A percentile compares a stretch with the other conserved stretches of the same genome.
Evolutionary conservation across 2,113 vertebrate species (phyloP).

Genomic region (Chroicocephalus ridibundus): DNA sequence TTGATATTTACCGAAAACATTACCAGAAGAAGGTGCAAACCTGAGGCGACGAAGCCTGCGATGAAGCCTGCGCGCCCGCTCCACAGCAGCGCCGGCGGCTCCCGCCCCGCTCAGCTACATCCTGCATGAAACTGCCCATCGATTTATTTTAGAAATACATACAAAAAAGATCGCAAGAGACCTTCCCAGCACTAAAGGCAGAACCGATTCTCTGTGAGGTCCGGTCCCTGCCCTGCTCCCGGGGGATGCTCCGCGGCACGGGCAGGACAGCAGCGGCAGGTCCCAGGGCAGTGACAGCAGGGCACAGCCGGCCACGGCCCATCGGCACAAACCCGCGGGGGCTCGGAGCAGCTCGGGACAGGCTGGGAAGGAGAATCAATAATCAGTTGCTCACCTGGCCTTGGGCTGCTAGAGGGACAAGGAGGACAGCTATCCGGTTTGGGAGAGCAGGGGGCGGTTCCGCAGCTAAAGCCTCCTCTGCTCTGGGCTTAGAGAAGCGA

Average conservation of each 20-base stretch:
- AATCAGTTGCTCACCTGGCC: neutral
- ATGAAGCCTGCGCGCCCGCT: neutral
- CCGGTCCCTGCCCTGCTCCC: neutral
- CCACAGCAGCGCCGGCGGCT: neutral
- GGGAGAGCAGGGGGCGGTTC: neutral
- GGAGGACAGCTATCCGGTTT: neutral
- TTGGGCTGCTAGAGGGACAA: neutral
- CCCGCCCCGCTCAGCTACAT: neutral
- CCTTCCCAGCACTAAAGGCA: neutral
- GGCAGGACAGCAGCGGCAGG: neutral
- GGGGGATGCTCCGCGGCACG: fast-evolving
- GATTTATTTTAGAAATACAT: fast-evolving
- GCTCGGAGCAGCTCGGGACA: fast-evolving
- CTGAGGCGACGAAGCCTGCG: fast-evolving
- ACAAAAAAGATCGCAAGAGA: fast-evolving
- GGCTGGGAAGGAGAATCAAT: neutral
- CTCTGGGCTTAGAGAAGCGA: neutral
- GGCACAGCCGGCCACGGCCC: neutral
- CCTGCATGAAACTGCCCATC: fast-evolving
- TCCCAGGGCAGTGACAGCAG: fast-evolving
- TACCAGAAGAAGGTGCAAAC: neutral
- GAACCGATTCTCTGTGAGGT: fast-evolving
- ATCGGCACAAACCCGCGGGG: fast-evolving
- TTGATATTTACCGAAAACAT: fast-evolving
- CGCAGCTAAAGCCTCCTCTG: neutral